Conservation (phyloP, 1,140 invertebrate species). For the Oreohelix idahoensis region DNA sequence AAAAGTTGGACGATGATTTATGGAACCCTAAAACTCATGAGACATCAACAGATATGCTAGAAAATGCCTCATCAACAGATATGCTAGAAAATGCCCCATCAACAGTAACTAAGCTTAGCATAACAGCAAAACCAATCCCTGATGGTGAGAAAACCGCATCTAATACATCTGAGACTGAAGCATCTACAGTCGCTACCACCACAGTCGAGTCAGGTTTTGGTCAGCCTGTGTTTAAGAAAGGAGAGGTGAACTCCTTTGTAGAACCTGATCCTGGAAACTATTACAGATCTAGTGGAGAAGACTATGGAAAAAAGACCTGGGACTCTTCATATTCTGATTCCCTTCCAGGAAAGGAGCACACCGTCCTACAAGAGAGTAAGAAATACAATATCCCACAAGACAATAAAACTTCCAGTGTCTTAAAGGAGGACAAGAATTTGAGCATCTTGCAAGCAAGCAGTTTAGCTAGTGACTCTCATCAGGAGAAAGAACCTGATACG, state of each 20-base stretch:
- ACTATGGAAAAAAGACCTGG: neutral
- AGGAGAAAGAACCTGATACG: neutral
- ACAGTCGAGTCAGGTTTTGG: neutral
- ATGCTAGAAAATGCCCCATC: neutral
- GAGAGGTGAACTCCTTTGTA: conserved; percentile 23
- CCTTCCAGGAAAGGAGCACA: neutral
- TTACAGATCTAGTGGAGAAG: conserved; percentile 12
- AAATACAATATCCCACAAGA: neutral
- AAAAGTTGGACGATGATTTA: conserved; percentile 24
- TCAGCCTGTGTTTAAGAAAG: neutral
- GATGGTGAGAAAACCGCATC: neutral
- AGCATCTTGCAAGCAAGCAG: neutral
- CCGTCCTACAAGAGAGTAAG: neutral
- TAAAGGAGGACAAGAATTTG: neutral
- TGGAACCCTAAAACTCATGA: conserved; percentile 6
- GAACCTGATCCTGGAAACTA: conserved; percentile 1
- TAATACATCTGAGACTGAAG: neutral
- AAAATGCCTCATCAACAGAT: no score
- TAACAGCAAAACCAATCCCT: neutral
- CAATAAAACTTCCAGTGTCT: neutral
- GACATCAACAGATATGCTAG: neutral
- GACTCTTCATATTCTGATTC: neutral
- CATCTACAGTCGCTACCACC: neutral
- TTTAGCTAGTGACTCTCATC: neutral
- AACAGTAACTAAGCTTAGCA: neutral